Conservation (phyloP, 1,140 invertebrate species). For the Ptiloglossa arizonensis region DNA sequence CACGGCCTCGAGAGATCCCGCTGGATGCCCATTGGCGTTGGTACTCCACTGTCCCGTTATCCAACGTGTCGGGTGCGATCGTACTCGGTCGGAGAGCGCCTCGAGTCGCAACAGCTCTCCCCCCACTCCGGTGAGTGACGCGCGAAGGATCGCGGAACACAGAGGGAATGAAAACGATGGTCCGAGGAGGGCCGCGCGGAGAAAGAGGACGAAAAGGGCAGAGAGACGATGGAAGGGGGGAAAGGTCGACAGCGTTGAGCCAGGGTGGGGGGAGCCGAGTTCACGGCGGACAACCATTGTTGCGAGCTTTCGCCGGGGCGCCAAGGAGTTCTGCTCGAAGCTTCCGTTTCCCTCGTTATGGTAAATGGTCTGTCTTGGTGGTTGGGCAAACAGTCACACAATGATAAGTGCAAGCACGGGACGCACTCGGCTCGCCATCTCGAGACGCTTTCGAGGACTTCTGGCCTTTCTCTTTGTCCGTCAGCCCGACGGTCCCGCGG, state of each 20-base stretch:
- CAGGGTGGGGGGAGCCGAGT: constrained; percentile 23
- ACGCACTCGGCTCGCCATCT: constrained; percentile 68
- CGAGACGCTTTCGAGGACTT: constrained; percentile 73
- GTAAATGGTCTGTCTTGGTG: constrained; percentile 77
- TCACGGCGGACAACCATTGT: constrained; percentile 61
- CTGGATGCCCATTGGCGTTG: too few relatives aligned
- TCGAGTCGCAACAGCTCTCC: too few relatives aligned
- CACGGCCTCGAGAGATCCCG: too few relatives aligned
- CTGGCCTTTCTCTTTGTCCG: constrained; percentile 57
- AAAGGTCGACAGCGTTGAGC: constrained; percentile 10
- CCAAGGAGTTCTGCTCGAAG: constrained; percentile 59
- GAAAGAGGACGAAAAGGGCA: constrained; percentile 16
- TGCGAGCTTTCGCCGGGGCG: constrained; percentile 47
- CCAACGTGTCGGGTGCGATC: too few relatives aligned
- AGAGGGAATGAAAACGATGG: constrained; percentile 18
- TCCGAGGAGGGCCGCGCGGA: background rate
- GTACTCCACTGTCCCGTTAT: too few relatives aligned
- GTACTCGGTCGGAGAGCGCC: too few relatives aligned
- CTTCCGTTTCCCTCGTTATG: constrained; percentile 75
- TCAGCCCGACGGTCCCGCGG: constrained; percentile 24
- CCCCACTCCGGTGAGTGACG: too few relatives aligned
- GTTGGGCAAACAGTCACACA: constrained; percentile 75
- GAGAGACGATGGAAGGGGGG: background rate
- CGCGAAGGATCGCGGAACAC: constrained; percentile 46
- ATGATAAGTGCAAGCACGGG: constrained; percentile 72